These are phyloP conservation scores for Ethmia dodecea DNA, from an alignment of 2,888 invertebrate species.

Conservation along the genomic window DNA sequence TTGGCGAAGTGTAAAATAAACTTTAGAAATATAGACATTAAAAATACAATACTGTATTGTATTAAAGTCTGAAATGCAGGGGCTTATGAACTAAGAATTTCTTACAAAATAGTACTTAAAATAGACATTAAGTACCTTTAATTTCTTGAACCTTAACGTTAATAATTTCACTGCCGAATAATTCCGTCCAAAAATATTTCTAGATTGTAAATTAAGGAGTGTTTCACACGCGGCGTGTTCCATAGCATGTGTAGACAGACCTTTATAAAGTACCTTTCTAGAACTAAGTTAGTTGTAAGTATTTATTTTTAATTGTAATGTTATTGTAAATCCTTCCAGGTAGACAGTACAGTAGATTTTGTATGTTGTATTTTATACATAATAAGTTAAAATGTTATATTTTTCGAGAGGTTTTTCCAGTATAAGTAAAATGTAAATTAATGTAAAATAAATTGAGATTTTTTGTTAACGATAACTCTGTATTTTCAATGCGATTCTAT, in stretches of 20 bases:
- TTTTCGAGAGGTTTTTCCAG: conserved; percentile 56
- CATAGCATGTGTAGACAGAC: conserved; percentile 45
- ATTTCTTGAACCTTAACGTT: too few species aligned
- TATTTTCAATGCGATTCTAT: conserved; percentile 12
- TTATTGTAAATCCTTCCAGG: conserved; percentile 49
- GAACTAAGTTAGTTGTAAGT: conserved; percentile 40
- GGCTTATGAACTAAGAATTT: too few species aligned
- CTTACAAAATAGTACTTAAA: too few species aligned
- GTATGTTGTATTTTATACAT: conserved; percentile 25
- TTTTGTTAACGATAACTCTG: conserved; percentile 57
- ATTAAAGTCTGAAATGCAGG: too few species aligned
- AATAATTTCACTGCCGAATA: too few species aligned
- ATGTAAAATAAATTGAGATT: conserved; percentile 76
- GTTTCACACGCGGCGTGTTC: conserved; percentile 60
- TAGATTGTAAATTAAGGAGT: conserved; percentile 12
- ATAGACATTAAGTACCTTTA: too few species aligned
- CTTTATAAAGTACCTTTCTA: conserved; percentile 72
- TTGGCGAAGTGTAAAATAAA: too few species aligned
- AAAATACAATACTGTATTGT: too few species aligned
- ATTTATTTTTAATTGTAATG: conserved; percentile 68
- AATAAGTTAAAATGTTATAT: conserved; percentile 60
- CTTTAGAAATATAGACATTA: too few species aligned
- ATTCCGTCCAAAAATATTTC: too few species aligned
- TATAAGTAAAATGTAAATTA: conserved; percentile 70
- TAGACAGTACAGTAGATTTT: conserved; percentile 6